phyloP scores from a whole-genome alignment of 2,888 invertebrate species.

The Melanargia galathea region DNA sequence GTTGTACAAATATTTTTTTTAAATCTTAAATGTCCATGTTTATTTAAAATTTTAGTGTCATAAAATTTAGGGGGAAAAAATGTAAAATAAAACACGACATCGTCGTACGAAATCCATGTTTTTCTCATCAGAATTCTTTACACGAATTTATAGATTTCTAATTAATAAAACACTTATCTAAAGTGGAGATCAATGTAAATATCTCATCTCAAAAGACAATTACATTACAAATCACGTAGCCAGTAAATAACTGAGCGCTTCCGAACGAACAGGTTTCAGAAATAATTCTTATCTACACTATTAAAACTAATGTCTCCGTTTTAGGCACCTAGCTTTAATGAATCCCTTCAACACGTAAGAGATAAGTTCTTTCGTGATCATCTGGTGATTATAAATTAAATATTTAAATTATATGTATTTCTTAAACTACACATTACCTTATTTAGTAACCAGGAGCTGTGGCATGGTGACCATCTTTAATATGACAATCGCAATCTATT shows the following conservation, averaged over 20 bases:
- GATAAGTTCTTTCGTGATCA: constrained; percentile 31
- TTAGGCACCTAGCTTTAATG: constrained; percentile 44
- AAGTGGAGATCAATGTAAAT: constrained; percentile 45
- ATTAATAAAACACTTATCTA: constrained; percentile 46
- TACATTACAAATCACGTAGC: constrained; percentile 45
- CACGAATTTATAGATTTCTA: constrained; percentile 44
- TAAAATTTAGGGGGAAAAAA: constrained; percentile 22
- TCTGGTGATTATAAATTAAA: constrained; percentile 16
- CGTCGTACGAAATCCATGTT: constrained; percentile 31
- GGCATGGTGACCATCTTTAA: too few species aligned
- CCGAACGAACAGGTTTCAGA: constrained; percentile 39
- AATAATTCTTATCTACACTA: constrained; percentile 44
- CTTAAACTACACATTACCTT: neutral
- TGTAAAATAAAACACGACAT: constrained; percentile 24
- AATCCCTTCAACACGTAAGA: constrained; percentile 30
- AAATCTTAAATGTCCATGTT: constrained; percentile 20
- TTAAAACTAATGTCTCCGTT: constrained; percentile 46
- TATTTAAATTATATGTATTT: neutral
- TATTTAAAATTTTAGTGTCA: constrained; percentile 13
- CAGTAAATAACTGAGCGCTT: constrained; percentile 41
- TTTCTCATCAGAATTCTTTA: constrained; percentile 40
- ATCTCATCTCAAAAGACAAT: constrained; percentile 44
- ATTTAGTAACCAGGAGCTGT: too few species aligned
- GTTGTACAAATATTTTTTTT: constrained; percentile 9
- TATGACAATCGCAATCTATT: too few species aligned